phyloP scores from a whole-genome alignment of 2,113 vertebrate species.

The Paradisaea rubra region DNA sequence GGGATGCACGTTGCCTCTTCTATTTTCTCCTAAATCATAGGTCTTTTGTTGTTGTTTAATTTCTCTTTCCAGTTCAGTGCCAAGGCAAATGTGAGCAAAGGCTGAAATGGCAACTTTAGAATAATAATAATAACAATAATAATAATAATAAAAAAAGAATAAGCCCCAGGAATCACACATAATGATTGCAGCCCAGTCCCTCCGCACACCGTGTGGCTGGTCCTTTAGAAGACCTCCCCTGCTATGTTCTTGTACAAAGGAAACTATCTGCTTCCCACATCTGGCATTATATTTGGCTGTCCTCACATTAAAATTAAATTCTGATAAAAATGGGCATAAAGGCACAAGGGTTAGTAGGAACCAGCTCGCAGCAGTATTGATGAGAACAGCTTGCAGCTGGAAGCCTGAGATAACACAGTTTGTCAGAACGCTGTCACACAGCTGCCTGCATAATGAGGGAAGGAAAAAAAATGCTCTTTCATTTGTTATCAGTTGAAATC shows the following conservation, averaged over 20 bases:
- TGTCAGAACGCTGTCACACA: conserved; percentile 74
- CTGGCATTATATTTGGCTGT: conserved; percentile 42
- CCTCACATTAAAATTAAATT: conserved; percentile 44
- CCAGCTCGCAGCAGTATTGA: conserved; percentile 69
- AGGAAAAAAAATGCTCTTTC: conserved; percentile 48
- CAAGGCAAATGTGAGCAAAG: neutral
- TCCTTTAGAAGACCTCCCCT: conserved; percentile 50
- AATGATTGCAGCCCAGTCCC: neutral
- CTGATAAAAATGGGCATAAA: conserved; percentile 14
- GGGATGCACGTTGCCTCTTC: neutral
- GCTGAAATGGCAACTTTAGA: neutral
- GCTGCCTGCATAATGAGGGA: conserved; percentile 79
- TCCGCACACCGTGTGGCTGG: neutral
- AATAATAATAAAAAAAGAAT: neutral
- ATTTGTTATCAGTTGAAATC: conserved; percentile 69
- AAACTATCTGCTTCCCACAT: conserved; percentile 47
- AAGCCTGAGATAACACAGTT: conserved; percentile 78
- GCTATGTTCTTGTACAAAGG: conserved; percentile 10
- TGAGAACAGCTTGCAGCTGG: conserved; percentile 74
- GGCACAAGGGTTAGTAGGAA: conserved; percentile 63
- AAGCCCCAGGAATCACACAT: conserved; percentile 17
- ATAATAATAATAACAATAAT: neutral
- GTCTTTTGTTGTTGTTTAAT: conserved; percentile 7
- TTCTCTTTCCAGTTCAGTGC: neutral
- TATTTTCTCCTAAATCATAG: neutral